These are phyloP conservation scores for Morone saxatilis DNA, from an alignment of 2,113 vertebrate genomes.

Conservation along the genomic window DNA sequence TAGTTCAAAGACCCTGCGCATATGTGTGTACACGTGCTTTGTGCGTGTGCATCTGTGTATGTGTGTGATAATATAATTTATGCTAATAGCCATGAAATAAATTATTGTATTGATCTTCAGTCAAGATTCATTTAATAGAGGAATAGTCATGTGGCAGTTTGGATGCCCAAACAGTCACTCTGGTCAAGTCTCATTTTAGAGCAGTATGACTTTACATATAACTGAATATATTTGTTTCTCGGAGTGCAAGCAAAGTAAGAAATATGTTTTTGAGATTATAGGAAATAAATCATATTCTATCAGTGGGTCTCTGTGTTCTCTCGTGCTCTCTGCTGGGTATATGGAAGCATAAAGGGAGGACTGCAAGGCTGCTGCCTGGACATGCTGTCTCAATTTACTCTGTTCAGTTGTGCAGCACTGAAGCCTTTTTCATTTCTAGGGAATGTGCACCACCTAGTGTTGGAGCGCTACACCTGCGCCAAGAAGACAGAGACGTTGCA, in stretches of 20 bases:
- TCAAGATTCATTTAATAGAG: constrained; percentile 47
- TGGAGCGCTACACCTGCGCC: neutral
- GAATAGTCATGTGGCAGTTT: constrained; percentile 23
- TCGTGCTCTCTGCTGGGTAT: constrained; percentile 1
- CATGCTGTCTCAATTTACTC: neutral
- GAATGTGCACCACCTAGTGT: constrained; percentile 56
- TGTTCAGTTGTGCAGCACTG: neutral
- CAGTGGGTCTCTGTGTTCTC: constrained; percentile 62
- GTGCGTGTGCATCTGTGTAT: constrained; percentile 60
- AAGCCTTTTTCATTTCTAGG: neutral
- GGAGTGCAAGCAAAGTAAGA: constrained; percentile 86
- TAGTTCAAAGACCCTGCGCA: constrained; percentile 50
- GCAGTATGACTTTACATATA: constrained; percentile 53
- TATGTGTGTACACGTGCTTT: constrained; percentile 46
- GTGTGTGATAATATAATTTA: constrained; percentile 62
- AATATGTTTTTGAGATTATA: constrained; percentile 88
- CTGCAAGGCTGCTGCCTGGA: neutral
- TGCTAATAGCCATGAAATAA: constrained; percentile 69
- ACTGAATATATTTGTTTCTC: constrained; percentile 84
- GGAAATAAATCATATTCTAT: constrained; percentile 91
- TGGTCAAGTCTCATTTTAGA: constrained; percentile 54
- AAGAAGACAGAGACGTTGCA: no score
- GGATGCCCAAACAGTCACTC: constrained; percentile 26
- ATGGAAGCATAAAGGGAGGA: neutral
- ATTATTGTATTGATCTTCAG: constrained; percentile 54